Evolutionary conservation across 2,888 invertebrate species (phyloP).

Genomic region (Halictus ligatus): DNA sequence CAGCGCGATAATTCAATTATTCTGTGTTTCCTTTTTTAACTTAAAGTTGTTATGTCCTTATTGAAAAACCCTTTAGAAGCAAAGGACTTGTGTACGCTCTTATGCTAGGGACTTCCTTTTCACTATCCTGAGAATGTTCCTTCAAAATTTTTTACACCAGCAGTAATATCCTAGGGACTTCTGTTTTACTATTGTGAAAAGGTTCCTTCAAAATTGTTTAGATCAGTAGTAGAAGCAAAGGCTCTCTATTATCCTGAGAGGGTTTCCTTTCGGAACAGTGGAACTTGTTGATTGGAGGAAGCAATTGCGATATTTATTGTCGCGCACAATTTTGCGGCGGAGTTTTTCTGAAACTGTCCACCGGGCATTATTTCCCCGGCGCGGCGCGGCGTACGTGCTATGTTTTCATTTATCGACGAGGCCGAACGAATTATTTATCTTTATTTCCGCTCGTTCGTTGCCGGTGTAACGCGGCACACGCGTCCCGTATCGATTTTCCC

Average conservation of each 20-base stretch:
- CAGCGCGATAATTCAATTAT: no score
- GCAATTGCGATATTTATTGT: neutral
- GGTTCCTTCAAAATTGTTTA: neutral
- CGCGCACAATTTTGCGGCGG: neutral
- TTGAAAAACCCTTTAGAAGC: no score
- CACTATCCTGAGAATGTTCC: neutral
- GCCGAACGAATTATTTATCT: slow-evolving; percentile 29
- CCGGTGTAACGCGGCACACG: neutral
- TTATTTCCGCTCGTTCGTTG: neutral
- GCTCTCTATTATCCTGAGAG: neutral
- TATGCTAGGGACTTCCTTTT: neutral
- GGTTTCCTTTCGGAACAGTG: neutral
- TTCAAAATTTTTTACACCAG: neutral
- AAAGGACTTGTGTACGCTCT: neutral
- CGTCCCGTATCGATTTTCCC: slow-evolving; percentile 22
- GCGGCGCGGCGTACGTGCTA: neutral
- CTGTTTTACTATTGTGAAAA: neutral
- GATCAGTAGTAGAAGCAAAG: neutral
- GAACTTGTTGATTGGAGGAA: neutral
- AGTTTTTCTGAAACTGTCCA: neutral
- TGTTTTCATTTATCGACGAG: neutral
- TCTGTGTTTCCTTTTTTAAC: no score
- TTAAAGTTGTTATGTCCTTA: no score
- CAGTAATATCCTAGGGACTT: neutral
- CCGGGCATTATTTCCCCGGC: neutral